Evolutionary conservation across 2,888 invertebrate genomes (phyloP), one percentile per base, ranked within the genome.

Genomic region (Clanis bilineata): DNA sequence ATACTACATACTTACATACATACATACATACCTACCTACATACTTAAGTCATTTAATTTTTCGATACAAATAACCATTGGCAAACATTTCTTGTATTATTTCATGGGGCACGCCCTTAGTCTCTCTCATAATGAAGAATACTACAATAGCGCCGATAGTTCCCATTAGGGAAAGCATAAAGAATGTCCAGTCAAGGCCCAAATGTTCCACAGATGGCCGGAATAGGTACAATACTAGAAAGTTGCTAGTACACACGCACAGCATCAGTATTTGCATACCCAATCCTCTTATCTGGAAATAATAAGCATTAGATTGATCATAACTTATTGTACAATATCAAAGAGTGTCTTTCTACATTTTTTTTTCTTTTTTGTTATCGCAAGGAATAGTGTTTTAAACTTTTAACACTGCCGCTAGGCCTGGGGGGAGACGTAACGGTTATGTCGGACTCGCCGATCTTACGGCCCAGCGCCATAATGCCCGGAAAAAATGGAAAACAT

Each of bases 171-270:
- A 68, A 60, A 83, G 88, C 5, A 80, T 12, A 57, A 83, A 76
- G 66, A 88, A 89, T 2, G 81, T 78, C 1, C 81, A 80, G 28
- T 83, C 79, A 1, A 79, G 69, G 0, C 88, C 88, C 0, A 90
- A 2, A 1, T 60, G n/a, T 0, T 68, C 64, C 0, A 74, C 70
- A 1, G 64, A 56, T 0, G 77, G 74, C 15, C 62, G 59, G 54
- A 76, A 83, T 0, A 72, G 6, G 1, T 62, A 67, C 0, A 83
- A 61, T 0, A 80, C 56, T 0, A 64, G 10, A 55, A 82, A 82
- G 65, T 76, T 80, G 0, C 65, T 22, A 0, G 73, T 10, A 22
- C 70, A 74, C 70, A 77, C 64, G 10, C 57, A 36, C 23, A 62
- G 56, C 36, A 74, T 56, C 0, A 68, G 47, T 2, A 76, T 23